Evolutionary conservation across 2,888 invertebrate species (phyloP), one percentile per base, ranked within the genome.

Genomic region (Actias luna): DNA sequence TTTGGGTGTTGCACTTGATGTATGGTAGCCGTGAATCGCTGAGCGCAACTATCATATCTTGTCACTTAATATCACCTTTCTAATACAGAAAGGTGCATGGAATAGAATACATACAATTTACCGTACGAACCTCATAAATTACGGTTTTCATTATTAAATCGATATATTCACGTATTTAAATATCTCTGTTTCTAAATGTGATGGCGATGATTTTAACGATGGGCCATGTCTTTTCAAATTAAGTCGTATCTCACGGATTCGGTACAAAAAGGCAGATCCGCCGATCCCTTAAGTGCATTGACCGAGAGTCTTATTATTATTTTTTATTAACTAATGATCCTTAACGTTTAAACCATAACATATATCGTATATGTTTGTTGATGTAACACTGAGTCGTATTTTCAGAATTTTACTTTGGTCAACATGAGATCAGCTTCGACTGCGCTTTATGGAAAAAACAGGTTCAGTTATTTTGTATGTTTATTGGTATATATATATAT

Each of bases 261-360:
- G 55, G 16, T 55, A 55, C 55, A 55, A 55, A 55, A 55, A 59
- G 12, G 42, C 42, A 42, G 12, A 27, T 42, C 36, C 29, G 14
- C 29, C 14, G 42, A 59, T 42, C 59, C 59, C 42, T 59, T 39
- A 31, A 59, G 59, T 25, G 22, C 59, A 29, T 59, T 59, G 59
- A 59, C 59, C 29, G 59, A 39, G 25, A 5, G n/a, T 42, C 16
- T 46, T 42, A 36, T 59, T 59, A 18, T 18, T 59, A 2, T 59
- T 36, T 35, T 18, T 35, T 18, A 36, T 35, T 59, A 36, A 42
- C 59, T 59, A 59, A 55, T 55, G 55, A 7, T 55, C 29, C 5
- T 29, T 55, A 29, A 29, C 55, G 8, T 29, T 55, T 55, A 55
- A 29, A n/a, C n/a, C n/a, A 42, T 33, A 33, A 25, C 25, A 50